Conservation (phyloP, 2,888 invertebrate genomes). For the Lissocephala sabroskyi region DNA sequence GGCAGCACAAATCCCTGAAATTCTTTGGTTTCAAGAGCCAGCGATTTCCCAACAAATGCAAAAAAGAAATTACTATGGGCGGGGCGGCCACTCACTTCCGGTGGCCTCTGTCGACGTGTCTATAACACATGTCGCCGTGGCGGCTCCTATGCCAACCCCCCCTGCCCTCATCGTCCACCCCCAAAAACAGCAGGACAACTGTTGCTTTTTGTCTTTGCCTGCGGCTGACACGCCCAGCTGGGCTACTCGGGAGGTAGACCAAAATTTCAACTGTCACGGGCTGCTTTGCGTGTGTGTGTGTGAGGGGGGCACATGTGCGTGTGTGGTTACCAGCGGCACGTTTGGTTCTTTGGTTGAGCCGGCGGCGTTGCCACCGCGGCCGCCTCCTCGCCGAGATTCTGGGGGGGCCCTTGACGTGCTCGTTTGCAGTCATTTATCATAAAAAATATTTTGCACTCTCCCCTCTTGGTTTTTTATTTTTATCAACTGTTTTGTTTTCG, state of each 20-base stretch:
- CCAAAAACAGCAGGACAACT: slow-evolving; percentile 48
- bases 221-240: slow-evolving; percentile 29
- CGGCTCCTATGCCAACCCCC: no score
- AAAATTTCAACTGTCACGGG: slow-evolving; percentile 28
- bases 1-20: no score
- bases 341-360: slow-evolving; percentile 50
- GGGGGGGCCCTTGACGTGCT: slow-evolving; percentile 60
- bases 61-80: slow-evolving; percentile 2
- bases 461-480: slow-evolving; percentile 23
- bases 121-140: not conserved
- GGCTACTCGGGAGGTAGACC: no score
- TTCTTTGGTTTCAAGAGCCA: no score
- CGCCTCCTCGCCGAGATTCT: no score
- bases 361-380: no score
- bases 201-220: slow-evolving; percentile 18
- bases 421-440: slow-evolving; percentile 63
- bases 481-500: slow-evolving; percentile 62
- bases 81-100: not conserved
- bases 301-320: slow-evolving; percentile 43
- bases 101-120: not conserved
- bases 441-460: slow-evolving; percentile 59
- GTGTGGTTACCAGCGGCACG: slow-evolving; percentile 55
- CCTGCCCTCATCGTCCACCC: no score
- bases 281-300: slow-evolving; percentile 15
- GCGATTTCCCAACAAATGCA: not conserved